Evolutionary conservation across 2,888 invertebrate species (phyloP).

Genomic region (Oxytorus armatus): DNA sequence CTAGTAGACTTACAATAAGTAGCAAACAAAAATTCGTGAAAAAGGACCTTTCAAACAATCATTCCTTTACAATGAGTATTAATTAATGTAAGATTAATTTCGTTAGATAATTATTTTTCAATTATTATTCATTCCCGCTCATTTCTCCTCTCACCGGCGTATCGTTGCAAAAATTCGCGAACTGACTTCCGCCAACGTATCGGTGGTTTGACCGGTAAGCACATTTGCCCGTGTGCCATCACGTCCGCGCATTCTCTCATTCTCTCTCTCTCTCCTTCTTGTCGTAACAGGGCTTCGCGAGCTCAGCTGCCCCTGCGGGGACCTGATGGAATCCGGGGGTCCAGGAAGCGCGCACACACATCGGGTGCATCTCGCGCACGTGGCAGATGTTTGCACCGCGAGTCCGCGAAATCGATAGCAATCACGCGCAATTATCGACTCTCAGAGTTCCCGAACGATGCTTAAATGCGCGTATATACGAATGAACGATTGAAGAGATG

Average conservation of each 20-base stretch:
- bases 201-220: slow-evolving; percentile 50
- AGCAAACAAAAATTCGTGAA: too few relatives aligned
- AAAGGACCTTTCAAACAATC: too few relatives aligned
- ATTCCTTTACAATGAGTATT: too few relatives aligned
- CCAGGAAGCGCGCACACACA: slow-evolving; percentile 56
- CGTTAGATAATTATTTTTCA: too few relatives aligned
- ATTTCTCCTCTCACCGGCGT: too few relatives aligned
- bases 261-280: slow-evolving; percentile 7
- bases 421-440: slow-evolving; percentile 70
- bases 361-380: slow-evolving; percentile 32
- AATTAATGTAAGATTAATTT: too few relatives aligned
- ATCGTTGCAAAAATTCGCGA: too few relatives aligned
- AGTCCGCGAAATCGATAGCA: slow-evolving; percentile 70
- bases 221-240: slow-evolving; percentile 63
- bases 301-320: slow-evolving; percentile 68
- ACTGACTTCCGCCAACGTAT: slow-evolving; percentile 61
- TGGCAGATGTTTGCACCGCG: slow-evolving; percentile 65
- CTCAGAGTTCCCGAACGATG: slow-evolving; percentile 39
- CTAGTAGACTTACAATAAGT: too few relatives aligned
- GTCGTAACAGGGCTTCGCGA: slow-evolving; percentile 57
- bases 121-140: too few relatives aligned
- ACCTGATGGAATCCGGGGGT: slow-evolving; percentile 69
- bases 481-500: slow-evolving; percentile 27
- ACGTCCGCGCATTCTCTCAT: slow-evolving; percentile 55
- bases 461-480: slow-evolving; percentile 14